Percentiles rank a stretch among this genome's conserved stretches.
phyloP scores from a whole-genome alignment of 2,797 vertebrate genomes.

The Tapera naevia region DNA sequence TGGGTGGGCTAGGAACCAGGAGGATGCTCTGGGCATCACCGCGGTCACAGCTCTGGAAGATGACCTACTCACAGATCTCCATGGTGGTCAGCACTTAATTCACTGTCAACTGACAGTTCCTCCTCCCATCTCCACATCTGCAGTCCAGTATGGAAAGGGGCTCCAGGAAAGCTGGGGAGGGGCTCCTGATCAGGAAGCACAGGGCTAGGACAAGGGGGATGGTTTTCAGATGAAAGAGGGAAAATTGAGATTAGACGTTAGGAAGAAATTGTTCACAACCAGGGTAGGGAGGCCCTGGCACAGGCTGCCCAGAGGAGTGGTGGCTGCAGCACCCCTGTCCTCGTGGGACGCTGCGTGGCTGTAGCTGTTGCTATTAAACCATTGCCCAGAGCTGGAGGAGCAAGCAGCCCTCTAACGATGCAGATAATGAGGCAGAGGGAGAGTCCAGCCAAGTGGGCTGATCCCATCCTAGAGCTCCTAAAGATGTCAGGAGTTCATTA shows the following conservation, averaged over 20 bases:
- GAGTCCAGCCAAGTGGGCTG: background rate
- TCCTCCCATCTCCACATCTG: background rate
- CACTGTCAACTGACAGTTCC: background rate
- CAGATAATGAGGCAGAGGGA: background rate
- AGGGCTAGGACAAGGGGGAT: no score
- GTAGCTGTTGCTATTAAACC: background rate
- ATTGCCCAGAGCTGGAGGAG: background rate
- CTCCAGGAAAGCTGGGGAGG: no score
- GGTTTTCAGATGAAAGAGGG: no score
- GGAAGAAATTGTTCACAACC: no score
- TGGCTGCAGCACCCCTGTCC: no score
- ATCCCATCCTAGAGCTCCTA: background rate
- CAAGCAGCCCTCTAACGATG: background rate
- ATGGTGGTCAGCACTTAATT: background rate
- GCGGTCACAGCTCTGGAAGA: background rate
- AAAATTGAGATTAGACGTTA: no score
- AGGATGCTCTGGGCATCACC: background rate
- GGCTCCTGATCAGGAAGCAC: no score
- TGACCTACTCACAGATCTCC: background rate
- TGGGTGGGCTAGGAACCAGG: background rate
- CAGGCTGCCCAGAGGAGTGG: no score
- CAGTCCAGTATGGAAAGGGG: background rate
- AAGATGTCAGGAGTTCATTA: fast-evolving
- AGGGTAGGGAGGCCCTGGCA: no score
- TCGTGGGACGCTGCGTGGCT: background rate